Conservation (phyloP, 2,888 invertebrate species). For the Caenorhabditis becei region DNA sequence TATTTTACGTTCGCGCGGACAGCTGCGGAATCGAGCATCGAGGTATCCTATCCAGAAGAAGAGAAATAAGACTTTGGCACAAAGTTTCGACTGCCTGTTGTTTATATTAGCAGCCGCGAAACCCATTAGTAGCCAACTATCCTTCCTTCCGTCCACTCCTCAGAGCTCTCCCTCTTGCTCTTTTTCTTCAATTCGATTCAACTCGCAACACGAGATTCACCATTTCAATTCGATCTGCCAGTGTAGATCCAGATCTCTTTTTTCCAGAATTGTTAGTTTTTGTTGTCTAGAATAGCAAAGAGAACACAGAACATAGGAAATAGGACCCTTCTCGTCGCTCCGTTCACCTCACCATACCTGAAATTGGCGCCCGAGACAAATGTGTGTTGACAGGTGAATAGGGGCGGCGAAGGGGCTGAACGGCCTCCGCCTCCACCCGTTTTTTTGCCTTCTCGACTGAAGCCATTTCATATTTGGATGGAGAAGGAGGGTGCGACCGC, state of each 20-base stretch:
- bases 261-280: no score
- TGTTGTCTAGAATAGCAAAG: no score
- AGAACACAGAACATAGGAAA: no score
- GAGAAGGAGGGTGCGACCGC: conserved; percentile 10
- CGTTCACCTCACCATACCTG: conserved; percentile 22
- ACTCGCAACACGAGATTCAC: conserved; percentile 35
- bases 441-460: conserved; percentile 37
- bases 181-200: conserved; percentile 42
- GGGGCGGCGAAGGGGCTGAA: conserved; percentile 13
- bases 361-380: conserved; percentile 49
- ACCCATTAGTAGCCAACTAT: conserved; percentile 61
- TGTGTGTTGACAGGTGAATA: conserved; percentile 55
- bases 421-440: conserved; percentile 10
- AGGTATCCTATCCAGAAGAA: conserved; percentile 27
- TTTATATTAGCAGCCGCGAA: conserved; percentile 56
- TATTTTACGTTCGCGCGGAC: conserved; percentile 38
- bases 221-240: conserved; percentile 23
- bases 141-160: conserved; percentile 36
- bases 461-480: conserved; percentile 46
- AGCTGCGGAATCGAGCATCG: conserved; percentile 29
- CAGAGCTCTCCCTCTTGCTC: conserved; percentile 9
- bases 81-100: conserved; percentile 54
- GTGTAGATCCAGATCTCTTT: background rate
- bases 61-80: conserved; percentile 14
- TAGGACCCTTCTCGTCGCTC: background rate